Evolutionary conservation across 2,113 vertebrate genomes (phyloP).

Genomic region (Pteruthius melanotis): DNA sequence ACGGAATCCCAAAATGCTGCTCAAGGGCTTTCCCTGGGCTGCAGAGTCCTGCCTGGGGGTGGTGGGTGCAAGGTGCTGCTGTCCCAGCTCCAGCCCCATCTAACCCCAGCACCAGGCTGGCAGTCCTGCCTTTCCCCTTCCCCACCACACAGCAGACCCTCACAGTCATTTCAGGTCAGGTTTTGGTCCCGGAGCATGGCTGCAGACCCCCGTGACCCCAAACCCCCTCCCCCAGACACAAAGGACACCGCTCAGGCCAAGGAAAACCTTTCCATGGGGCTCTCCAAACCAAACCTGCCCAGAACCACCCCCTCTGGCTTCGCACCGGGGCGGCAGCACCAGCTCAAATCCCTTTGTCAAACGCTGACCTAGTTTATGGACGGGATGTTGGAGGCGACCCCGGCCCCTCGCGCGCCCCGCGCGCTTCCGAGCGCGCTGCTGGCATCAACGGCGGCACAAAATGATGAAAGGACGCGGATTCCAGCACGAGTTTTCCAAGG

Average conservation of each 20-base stretch:
- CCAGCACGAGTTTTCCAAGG: constrained; percentile 37
- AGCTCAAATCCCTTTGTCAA: not conserved
- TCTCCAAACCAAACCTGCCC: not conserved
- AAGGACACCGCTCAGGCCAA: not conserved
- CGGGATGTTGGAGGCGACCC: not conserved
- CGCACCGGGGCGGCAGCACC: not conserved
- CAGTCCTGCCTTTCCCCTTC: not conserved
- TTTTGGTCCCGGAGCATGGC: not conserved
- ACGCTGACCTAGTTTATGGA: not conserved
- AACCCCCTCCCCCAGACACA: fast-evolving
- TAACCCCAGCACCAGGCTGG: not conserved
- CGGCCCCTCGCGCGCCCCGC: not conserved
- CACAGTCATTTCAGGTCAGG: fast-evolving
- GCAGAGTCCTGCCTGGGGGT: not conserved
- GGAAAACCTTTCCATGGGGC: not conserved
- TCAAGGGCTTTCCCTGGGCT: not conserved
- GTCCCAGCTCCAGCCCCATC: not conserved
- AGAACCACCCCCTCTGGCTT: not conserved
- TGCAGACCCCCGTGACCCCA: not conserved
- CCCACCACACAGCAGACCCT: not conserved
- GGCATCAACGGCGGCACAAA: not conserved
- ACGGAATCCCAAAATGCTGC: not conserved
- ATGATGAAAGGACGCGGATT: constrained; percentile 48
- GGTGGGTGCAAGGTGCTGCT: not conserved
- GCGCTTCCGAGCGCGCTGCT: not conserved